Base-by-base conservation (phyloP, 2,113 vertebrate species). In the Galbula dea region DNA sequence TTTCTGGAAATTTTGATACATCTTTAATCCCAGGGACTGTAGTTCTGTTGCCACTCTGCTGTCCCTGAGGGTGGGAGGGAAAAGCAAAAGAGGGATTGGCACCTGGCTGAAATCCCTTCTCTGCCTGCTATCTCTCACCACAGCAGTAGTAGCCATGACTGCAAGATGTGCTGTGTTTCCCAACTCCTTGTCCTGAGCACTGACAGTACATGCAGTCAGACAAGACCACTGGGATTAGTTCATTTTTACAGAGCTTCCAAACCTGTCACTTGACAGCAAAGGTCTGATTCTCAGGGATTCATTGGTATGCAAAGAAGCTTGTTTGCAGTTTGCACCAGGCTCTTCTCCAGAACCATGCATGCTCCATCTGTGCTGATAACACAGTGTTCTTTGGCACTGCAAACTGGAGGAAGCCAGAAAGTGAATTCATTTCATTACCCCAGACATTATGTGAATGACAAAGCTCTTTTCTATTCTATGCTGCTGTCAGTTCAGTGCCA, bases 331-430 rank as follows among this genome's bases (percentile, higher is more conserved):
- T 96, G 84, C 96, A 97, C 96, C 97, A 97, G 97, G 97, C 97
- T 97, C 92, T 94, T 96, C 97, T 98, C 98, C 98, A 98, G 98
- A 97, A 96, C 97, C 97, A 98, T 92, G 98, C 97, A 95, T 94
- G 95, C 97, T 96, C 97, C 98, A 98, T 98, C 98, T 98, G 98
- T 97, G 97, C 97, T 97, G 97, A 98, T 98, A 98, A 98, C 98
- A 97, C 97, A 97, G 97, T 97, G 97, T 98, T 98, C 98, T 97
- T 98, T 98, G 97, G 97, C 98, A 97, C 93, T 57, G 71, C 96
- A 97, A 96, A 95, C 96, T 93, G 87, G 96, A 98, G 97, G 97
- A 98, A 98, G 97, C 96, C 97, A 97, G 97, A 97, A 97, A 97
- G 97, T 96, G 97, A 98, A 97, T 98, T 97, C 95, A 96, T 98